phyloP scores from a whole-genome alignment of 2,113 vertebrate species.

The Cygnus buccinator region DNA sequence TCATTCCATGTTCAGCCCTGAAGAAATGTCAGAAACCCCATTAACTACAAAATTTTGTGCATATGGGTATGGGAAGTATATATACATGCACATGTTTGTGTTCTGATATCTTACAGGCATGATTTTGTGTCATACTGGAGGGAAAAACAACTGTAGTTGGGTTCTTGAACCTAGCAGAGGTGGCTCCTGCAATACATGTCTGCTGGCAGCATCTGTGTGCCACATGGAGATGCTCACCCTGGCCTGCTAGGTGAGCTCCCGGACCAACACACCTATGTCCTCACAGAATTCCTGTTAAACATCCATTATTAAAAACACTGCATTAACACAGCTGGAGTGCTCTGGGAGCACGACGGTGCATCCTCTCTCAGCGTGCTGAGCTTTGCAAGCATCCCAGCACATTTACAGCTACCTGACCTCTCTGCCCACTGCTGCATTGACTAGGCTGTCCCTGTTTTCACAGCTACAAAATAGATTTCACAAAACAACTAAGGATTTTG shows the following conservation, averaged over 20 bases:
- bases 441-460: neutral
- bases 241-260: neutral
- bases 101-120: neutral
- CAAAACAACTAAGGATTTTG: neutral
- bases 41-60: neutral
- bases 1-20: neutral
- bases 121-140: neutral
- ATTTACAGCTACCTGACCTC: neutral
- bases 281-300: neutral
- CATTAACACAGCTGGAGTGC: neutral
- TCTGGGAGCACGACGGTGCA: neutral
- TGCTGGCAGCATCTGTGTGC: fast-evolving
- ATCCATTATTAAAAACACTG: neutral
- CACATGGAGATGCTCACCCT: neutral
- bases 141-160: neutral
- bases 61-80: neutral
- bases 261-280: neutral
- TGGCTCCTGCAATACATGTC: neutral
- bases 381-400: neutral
- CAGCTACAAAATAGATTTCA: neutral
- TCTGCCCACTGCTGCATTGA: neutral
- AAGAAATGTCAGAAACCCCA: neutral
- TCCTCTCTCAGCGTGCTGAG: neutral
- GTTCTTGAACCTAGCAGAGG: neutral
- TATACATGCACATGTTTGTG: neutral